Base-by-base conservation (phyloP, 2,113 vertebrate species). In the Melanerpes formicivorus region DNA sequence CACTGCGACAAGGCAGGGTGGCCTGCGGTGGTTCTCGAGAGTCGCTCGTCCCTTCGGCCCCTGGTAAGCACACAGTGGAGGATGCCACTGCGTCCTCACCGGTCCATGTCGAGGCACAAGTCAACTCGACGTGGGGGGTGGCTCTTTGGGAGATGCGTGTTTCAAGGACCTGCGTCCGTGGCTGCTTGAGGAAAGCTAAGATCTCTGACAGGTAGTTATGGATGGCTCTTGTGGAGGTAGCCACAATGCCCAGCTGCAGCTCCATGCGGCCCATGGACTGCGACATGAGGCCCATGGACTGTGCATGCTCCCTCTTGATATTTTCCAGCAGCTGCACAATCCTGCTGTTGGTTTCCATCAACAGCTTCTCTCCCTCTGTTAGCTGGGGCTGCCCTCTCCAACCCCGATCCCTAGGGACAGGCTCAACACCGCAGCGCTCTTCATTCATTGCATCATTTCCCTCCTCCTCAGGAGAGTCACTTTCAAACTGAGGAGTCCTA, bases 151-250 rank as follows among this genome's bases (percentile, higher is more conserved):
- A 97, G 92, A 97, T 97, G 84, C 97, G 97, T 2, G 97, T 97
- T 96, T 97, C 97, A 67, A 97, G 97, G 95, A 97, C 97, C 91
- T 97, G 97, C 0, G 97, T 97, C 97, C 97, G 96, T 17, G 97
- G 97, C 94, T 97, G 97, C 95, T 97, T 97, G 92, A 97, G 97
- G 90, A 97, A 97, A 96, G 97, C 96, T 97, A 97, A 96, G 75
- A 97, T 97, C 86, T 97, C 97, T 95, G 97, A 97, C 91, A 97
- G 97, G 96, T 97, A 97, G 97, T 97, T 97, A 97, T 97, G 97
- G 93, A 97, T 97, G 95, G 97, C 97, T 96, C 97, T 97, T 97
- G 97, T 97, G 96, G 97, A 97, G 93, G 97, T 97, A 95, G 97
- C 97, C 97, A 97, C 97, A 97, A 97, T 97, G 97, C 97, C 97